Percentiles rank a stretch among this genome's conserved stretches.
phyloP scores from a whole-genome alignment of 2,888 invertebrate species.

The Phyllotreta striolata region DNA sequence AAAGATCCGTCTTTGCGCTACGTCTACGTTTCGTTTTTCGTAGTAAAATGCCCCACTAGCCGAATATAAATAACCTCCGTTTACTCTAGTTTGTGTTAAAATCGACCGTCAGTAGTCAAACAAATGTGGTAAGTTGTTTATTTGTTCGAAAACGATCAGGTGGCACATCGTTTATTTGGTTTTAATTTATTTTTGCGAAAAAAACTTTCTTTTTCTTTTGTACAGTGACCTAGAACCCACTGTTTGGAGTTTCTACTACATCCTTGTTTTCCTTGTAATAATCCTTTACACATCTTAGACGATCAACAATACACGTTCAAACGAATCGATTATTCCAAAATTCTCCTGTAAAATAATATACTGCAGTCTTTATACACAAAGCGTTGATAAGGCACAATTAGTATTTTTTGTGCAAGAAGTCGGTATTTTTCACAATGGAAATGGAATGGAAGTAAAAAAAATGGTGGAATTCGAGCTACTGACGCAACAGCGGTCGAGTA shows the following conservation, averaged over 20 bases:
- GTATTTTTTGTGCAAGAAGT: no score
- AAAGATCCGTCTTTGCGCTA: background rate
- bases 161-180: slow-evolving; percentile 41
- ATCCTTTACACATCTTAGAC: no score
- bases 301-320: no score
- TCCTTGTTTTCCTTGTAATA: no score
- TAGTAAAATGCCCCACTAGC: slow-evolving; percentile 20
- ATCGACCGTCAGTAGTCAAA: slow-evolving; percentile 36
- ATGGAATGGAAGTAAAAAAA: background rate
- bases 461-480: slow-evolving; percentile 37
- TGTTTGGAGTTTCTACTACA: slow-evolving; percentile 19
- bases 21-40: slow-evolving; percentile 18
- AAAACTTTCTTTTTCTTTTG: slow-evolving; percentile 35
- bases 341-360: no score
- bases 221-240: slow-evolving; percentile 33
- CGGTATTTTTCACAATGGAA: background rate
- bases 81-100: slow-evolving; percentile 33
- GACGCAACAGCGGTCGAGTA: slow-evolving; percentile 46
- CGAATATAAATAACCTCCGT: slow-evolving; percentile 30
- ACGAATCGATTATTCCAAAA: no score
- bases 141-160: slow-evolving; percentile 39
- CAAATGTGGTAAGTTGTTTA: slow-evolving; percentile 40
- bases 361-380: no score
- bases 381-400: no score
- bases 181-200: slow-evolving; percentile 41